Evolutionary conservation across 2,113 vertebrate genomes (phyloP).

Genomic region (Elgaria multicarinata): DNA sequence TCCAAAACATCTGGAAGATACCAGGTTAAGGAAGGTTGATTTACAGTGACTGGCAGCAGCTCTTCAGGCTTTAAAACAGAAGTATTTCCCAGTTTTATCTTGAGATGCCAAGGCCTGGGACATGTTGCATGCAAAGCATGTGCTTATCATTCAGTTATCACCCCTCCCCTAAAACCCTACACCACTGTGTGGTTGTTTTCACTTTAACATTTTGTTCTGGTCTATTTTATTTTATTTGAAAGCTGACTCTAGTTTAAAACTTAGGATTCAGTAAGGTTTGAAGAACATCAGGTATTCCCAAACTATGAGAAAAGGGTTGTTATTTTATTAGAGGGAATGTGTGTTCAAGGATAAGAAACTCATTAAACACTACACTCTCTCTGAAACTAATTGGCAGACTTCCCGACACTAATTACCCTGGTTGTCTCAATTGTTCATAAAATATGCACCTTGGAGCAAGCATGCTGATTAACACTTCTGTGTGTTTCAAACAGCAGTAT

Average conservation of each 20-base stretch:
- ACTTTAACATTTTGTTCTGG: not conserved
- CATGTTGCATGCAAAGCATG: not conserved
- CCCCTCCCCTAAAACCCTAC: not conserved
- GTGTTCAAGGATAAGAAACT: not conserved
- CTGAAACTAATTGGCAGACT: not conserved
- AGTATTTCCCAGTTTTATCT: not conserved
- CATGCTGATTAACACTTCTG: not conserved
- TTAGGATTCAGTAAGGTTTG: not conserved
- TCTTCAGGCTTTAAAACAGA: not conserved
- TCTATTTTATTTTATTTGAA: not conserved
- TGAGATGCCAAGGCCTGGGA: not conserved
- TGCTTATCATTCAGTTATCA: not conserved
- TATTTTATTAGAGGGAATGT: not conserved
- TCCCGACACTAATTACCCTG: not conserved
- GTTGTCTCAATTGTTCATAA: not conserved
- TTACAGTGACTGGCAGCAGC: not conserved
- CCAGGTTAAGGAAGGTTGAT: too few species aligned
- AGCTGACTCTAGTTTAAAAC: not conserved
- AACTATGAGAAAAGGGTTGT: not conserved
- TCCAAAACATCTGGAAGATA: too few species aligned
- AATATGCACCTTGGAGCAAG: slow-evolving; percentile 9
- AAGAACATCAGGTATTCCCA: not conserved
- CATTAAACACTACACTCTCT: not conserved
- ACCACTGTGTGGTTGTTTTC: not conserved
- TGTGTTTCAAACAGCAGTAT: not conserved